Evolutionary conservation across 2,888 invertebrate species (phyloP), one percentile per base, ranked within the genome.

Genomic region (Ornithoptera alexandrae): DNA sequence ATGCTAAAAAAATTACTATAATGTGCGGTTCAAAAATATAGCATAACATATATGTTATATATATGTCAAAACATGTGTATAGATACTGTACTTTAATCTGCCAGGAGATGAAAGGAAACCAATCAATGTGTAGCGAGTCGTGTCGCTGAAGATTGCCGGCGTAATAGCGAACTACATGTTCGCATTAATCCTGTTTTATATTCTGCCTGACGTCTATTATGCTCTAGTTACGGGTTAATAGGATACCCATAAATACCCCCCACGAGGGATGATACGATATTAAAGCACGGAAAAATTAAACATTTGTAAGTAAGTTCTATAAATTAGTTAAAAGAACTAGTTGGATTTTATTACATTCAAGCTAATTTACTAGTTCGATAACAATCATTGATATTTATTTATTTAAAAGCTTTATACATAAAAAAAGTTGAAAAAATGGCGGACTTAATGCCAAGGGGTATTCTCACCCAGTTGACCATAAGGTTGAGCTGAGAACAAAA

Each of bases 71-170:
- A 10, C 39, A 50, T 50, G 8, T 57, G 57, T 62, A 46, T 22
- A 22, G 46, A 50, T 17, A 39, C 75, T 74, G 72, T 70, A 74
- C 74, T 72, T 78, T 77, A 79, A 80, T 79, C 75, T 74, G 72
- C 73, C 59, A 70, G 72, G 74, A 74, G 77, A 81, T 81, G 77
- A 79, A 82, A 82, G 79, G 79, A 78, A 80, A 75, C 73, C 81
- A 82, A 85, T 83, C 79, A 77, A 75, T 78, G 81, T 77, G 75
- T 74, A 80, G 66, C 67, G 73, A 73, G 75, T 76, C 80, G 74
- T 78, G 68, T 42, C 62, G 50, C 57, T 67, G 67, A 71, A 71
- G 65, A 68, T 69, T 66, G 67, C 68, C 70, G 62, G 68, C 62
- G 68, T 72, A 72, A 74, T 73, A 46, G 66, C 70, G 70, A 72